Conservation (phyloP, 1,140 invertebrate species). For the Cylas formicarius region DNA sequence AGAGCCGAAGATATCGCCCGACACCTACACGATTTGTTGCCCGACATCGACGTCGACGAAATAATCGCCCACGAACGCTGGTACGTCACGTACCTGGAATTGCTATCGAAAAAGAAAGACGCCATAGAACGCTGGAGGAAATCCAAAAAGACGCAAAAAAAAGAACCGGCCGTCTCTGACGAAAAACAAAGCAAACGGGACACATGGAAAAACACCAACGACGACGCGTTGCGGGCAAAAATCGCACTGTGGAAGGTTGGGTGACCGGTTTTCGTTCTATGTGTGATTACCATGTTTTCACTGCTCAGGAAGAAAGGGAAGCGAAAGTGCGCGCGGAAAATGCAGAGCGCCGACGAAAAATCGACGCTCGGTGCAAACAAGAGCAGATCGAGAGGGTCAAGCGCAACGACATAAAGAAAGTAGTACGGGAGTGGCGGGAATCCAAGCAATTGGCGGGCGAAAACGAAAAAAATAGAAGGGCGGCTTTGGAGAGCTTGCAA, state of each 20-base stretch:
- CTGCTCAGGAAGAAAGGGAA: constrained; percentile 22
- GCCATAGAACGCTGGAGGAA: constrained; percentile 45
- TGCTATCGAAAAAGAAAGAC: constrained; percentile 42
- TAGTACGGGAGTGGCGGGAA: constrained; percentile 15
- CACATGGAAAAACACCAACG: neutral
- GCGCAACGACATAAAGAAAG: constrained; percentile 11
- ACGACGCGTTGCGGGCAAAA: constrained; percentile 12
- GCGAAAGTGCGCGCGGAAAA: constrained; percentile 19
- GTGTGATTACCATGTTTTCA: constrained; percentile 6
- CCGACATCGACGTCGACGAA: constrained; percentile 31
- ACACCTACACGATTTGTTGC: constrained; percentile 29
- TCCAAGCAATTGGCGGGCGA: constrained; percentile 10
- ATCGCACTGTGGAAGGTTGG: constrained; percentile 20
- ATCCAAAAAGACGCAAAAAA: constrained; percentile 32
- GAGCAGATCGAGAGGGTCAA: constrained; percentile 11
- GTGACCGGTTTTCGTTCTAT: too few species aligned
- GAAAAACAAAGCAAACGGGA: neutral
- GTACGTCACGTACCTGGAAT: constrained; percentile 42
- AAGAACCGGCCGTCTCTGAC: neutral
- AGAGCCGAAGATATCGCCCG: constrained; percentile 22
- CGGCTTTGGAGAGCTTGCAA: neutral
- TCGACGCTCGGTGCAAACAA: constrained; percentile 5
- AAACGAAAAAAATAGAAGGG: constrained; percentile 13
- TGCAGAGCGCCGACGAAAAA: constrained; percentile 3
- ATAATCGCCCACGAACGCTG: constrained; percentile 42